Percentiles rank a stretch among this genome's conserved stretches.
These are phyloP conservation scores for Sternarchorhynchus goeldii DNA, from an alignment of 2,797 vertebrate species.

Conservation along the genomic window DNA sequence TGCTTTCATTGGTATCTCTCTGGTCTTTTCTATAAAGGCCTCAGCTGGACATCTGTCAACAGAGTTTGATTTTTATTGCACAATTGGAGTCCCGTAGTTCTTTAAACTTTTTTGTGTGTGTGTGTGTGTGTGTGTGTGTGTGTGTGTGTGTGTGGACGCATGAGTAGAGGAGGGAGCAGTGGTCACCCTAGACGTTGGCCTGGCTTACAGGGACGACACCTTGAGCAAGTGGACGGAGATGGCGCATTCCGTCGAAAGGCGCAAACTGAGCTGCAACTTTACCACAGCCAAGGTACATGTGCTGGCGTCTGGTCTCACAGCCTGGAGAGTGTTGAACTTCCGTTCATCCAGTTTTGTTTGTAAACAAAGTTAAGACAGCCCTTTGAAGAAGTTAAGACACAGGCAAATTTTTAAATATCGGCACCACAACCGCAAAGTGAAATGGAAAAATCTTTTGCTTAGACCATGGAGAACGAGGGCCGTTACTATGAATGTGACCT, in stretches of 20 bases:
- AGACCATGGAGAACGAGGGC: constrained; percentile 88
- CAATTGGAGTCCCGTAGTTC: neutral
- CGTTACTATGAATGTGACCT: constrained; percentile 91
- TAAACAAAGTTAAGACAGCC: too few relatives aligned
- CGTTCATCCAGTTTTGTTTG: too few relatives aligned
- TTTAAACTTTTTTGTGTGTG: neutral
- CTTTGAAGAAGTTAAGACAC: too few relatives aligned
- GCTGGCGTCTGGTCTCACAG: too few relatives aligned
- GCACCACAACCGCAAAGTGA: neutral
- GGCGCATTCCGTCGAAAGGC: constrained; percentile 85
- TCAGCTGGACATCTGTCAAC: constrained; percentile 50
- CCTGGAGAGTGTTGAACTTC: too few relatives aligned
- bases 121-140: neutral
- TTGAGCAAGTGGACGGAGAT: constrained; percentile 88
- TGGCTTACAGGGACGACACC: constrained; percentile 87
- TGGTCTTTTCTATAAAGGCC: constrained; percentile 46
- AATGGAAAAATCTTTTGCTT: neutral
- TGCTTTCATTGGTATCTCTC: constrained; percentile 45
- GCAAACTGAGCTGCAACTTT: constrained; percentile 90
- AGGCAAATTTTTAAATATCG: neutral
- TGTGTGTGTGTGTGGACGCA: constrained; percentile 28
- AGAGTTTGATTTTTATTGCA: constrained; percentile 55
- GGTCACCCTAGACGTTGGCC: constrained; percentile 84
- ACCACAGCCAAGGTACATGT: constrained; percentile 78
- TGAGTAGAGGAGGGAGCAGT: constrained; percentile 82